Base-by-base conservation (phyloP, 2,797 vertebrate species). In the Sebastiscus tertius region DNA sequence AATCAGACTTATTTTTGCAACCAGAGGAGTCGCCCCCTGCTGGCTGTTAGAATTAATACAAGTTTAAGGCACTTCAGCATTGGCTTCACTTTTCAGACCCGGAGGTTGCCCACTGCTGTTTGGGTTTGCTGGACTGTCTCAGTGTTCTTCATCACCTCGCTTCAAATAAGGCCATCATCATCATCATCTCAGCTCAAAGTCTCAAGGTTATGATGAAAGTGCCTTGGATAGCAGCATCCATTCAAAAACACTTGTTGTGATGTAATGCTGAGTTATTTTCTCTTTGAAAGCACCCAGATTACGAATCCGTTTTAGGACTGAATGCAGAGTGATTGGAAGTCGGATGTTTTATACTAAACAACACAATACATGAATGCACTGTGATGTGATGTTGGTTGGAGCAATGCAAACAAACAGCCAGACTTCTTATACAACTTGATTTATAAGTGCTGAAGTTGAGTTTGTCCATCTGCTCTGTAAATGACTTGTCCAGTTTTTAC, bases 201-300 rank as follows among this genome's bases (percentile, higher is more conserved):
- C 13, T 76, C 55, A 60, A 33, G 64, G 64, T 60, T 14, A 67
- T 67, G 36, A 76, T 49, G 55, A 68, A 67, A 10, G 49, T 54
- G 49, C 49, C 20, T 54, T 0, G 46, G 46, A 49, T 20, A 67
- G 54, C 54, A 22, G 9, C 54, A 46, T 11, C 13, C 27, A 16
- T 67, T 74, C 29, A 56, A 27, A 64, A 26, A 64, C 33, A 12
- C 22, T 63, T 75, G 27, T 64, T 60, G 36, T 27, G 33, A 42
- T 8, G 10, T 42, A 31, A 42, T 56, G 52, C 55, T 29, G 26
- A 65, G 27, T 67, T 33, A 46, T n/a, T 46, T 75, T 46, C 26
- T 34, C 16, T 68, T 39, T 52, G 27, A 67, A 75, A 66, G 31
- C 39, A 55, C 31, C 16, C 22, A 18, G n/a, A 33, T 67, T 33